A percentile compares a stretch with the other conserved stretches of the same genome.
Conservation (phyloP, 2,797 vertebrate species). For the Sebastolobus altivelis region DNA sequence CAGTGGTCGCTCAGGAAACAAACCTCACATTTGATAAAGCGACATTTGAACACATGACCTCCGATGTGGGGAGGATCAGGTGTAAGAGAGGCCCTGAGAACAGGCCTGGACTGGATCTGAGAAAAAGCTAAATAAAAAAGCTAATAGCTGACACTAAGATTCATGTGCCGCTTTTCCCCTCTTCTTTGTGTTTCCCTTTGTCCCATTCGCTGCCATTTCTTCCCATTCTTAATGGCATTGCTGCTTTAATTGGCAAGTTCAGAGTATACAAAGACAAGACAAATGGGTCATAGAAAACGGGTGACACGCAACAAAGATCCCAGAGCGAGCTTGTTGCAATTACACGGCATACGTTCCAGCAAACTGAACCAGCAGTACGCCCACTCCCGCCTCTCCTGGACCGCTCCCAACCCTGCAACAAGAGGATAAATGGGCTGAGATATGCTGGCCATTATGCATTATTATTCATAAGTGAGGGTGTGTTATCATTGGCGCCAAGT, state of each 20-base stretch:
- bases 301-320: constrained; percentile 57
- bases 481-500: constrained; percentile 76
- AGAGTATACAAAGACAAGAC: constrained; percentile 40
- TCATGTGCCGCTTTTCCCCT: constrained; percentile 1
- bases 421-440: constrained; percentile 71
- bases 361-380: constrained; percentile 43
- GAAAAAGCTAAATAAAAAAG: constrained; percentile 1
- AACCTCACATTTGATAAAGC: constrained; percentile 34
- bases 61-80: constrained; percentile 26
- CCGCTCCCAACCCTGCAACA: constrained; percentile 58
- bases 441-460: constrained; percentile 70
- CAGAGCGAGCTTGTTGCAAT: constrained; percentile 38
- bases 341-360: constrained; percentile 51
- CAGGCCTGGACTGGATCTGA: constrained; percentile 13
- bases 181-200: constrained; percentile 22
- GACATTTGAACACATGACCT: constrained; percentile 31
- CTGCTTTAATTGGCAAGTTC: constrained; percentile 37
- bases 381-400: constrained; percentile 61
- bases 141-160: background rate
- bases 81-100: constrained; percentile 30
- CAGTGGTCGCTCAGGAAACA: constrained; percentile 44
- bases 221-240: background rate
- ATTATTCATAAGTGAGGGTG: constrained; percentile 72
- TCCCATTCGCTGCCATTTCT: constrained; percentile 15
- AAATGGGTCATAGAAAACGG: constrained; percentile 42